Conservation (phyloP, 2,888 invertebrate species). For the Drosophila phalerata region DNA sequence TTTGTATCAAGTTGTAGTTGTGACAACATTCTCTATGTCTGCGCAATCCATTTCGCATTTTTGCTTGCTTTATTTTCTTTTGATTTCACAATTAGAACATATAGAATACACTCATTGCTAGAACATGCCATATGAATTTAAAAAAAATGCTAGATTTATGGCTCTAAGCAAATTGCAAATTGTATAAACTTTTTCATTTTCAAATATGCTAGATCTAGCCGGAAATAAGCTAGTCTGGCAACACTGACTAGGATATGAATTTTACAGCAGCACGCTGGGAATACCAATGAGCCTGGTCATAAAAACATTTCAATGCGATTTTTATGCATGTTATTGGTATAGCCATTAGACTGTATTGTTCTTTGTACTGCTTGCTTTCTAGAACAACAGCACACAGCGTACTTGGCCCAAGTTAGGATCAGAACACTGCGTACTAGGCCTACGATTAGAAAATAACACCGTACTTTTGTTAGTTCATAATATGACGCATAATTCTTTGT, state of each 20-base stretch:
- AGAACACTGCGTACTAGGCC: background rate
- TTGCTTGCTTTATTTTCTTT: too few species aligned
- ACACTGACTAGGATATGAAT: slow-evolving; percentile 51
- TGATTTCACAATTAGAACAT: too few species aligned
- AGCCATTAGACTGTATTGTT: slow-evolving; percentile 3
- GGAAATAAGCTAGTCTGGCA: too few species aligned
- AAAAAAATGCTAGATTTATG: too few species aligned
- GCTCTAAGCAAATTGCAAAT: too few species aligned
- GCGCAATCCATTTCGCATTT: too few species aligned
- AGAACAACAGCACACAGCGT: background rate
- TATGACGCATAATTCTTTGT: background rate
- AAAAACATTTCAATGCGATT: slow-evolving; percentile 4
- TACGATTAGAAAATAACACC: background rate
- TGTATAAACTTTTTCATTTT: too few species aligned
- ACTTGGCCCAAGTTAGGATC: background rate
- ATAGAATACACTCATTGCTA: too few species aligned
- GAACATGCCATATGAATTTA: too few species aligned
- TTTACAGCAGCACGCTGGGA: slow-evolving; percentile 39
- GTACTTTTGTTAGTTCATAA: background rate
- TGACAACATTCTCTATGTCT: too few species aligned
- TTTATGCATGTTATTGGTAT: background rate
- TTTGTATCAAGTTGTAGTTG: too few species aligned
- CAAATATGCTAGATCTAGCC: too few species aligned
- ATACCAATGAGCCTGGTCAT: slow-evolving; percentile 55
- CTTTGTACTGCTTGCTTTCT: background rate